Evolutionary conservation across 1,140 invertebrate species (phyloP).

Genomic region (Sweltsa coloradensis): DNA sequence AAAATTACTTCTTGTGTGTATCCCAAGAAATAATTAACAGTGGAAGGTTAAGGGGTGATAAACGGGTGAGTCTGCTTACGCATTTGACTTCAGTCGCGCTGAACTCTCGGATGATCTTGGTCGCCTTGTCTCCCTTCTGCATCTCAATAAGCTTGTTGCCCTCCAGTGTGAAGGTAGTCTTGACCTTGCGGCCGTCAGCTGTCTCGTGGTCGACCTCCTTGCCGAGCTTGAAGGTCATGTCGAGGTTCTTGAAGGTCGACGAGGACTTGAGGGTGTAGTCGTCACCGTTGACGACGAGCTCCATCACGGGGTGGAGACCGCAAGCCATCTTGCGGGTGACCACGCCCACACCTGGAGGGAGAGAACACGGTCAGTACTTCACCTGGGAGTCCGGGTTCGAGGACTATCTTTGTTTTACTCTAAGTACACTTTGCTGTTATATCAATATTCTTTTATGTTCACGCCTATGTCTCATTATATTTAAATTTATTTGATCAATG

Average conservation of each 20-base stretch:
- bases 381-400: no score
- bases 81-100: constrained; percentile 29
- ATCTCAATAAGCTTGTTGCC: constrained; percentile 56
- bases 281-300: constrained; percentile 54
- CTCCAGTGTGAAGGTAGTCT: constrained; percentile 45
- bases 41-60: no score
- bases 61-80: no score
- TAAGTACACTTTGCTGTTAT: no score
- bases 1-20: no score
- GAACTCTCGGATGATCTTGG: constrained; percentile 49
- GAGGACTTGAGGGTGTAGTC: constrained; percentile 58
- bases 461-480: no score
- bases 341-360: no score
- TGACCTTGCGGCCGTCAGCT: constrained; percentile 69
- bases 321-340: constrained; percentile 52
- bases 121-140: constrained; percentile 50
- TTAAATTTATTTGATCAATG: no score
- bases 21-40: no score
- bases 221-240: constrained; percentile 65
- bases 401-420: no score
- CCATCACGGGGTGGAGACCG: constrained; percentile 57
- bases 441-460: no score
- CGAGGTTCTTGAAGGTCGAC: constrained; percentile 72
- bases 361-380: no score
- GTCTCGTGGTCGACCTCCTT: constrained; percentile 79